These are phyloP conservation scores for Cepaea nemoralis DNA, from an alignment of 1,140 invertebrate genomes.

Conservation along the genomic window DNA sequence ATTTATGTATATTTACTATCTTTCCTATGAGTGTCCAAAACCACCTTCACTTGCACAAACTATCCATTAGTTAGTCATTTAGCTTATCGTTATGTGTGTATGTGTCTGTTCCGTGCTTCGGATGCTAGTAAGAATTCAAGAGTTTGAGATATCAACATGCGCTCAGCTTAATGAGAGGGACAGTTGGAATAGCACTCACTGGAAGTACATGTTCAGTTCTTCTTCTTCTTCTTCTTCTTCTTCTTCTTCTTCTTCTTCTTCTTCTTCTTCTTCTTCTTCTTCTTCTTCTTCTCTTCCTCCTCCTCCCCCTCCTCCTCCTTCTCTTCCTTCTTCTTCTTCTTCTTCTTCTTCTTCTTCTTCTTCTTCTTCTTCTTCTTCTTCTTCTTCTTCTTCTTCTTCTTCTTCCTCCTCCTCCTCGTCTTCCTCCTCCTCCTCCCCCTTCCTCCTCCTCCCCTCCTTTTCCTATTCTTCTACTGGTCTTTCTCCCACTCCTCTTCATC, in stretches of 20 bases:
- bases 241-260: neutral
- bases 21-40: no score
- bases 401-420: conserved; percentile 28
- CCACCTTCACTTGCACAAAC: no score
- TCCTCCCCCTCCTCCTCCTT: neutral
- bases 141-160: no score
- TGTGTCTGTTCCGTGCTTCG: no score
- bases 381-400: conserved; percentile 12
- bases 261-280: neutral
- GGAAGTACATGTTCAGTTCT: neutral
- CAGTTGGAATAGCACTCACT: no score
- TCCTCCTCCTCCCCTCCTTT: neutral
- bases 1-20: no score
- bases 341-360: conserved; percentile 15
- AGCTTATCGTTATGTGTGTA: no score
- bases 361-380: conserved; percentile 3
- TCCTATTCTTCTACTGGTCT: neutral
- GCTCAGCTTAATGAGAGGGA: no score
- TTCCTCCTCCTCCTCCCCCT: neutral
- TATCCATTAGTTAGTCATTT: no score
- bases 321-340: neutral
- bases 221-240: conserved; percentile 12
- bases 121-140: no score
- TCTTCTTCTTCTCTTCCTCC: neutral
- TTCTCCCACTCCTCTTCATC: neutral